These are phyloP conservation scores for Lottia gigantea DNA, from an alignment of 2,888 invertebrate species.

Conservation along the genomic window DNA sequence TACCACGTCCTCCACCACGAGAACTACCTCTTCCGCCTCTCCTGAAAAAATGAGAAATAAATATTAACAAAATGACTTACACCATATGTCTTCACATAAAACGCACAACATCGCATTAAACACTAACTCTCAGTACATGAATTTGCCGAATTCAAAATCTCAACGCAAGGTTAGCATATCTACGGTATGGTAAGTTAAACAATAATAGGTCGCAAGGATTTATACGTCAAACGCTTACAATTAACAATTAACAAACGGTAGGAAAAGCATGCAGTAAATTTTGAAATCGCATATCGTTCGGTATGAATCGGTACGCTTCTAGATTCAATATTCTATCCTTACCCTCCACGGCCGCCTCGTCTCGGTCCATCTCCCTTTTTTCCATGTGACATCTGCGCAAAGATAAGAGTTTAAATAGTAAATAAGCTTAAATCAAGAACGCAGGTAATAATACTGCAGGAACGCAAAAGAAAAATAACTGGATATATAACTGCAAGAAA, in stretches of 20 bases:
- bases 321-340: constrained; percentile 8
- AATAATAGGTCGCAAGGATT: neutral
- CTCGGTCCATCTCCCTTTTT: constrained; percentile 31
- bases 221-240: too few relatives aligned
- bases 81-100: neutral
- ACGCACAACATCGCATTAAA: neutral
- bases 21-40: constrained; percentile 15
- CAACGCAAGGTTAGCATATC: neutral
- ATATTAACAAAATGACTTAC: neutral
- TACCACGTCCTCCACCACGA: constrained; percentile 12
- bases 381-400: constrained; percentile 53
- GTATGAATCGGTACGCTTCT: too few relatives aligned
- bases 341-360: constrained; percentile 35
- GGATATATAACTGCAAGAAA: too few relatives aligned
- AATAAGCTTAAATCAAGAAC: neutral
- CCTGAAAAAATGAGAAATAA: constrained; percentile 9
- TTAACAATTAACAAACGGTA: too few relatives aligned
- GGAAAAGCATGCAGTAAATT: constrained; percentile 4
- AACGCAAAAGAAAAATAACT: too few relatives aligned
- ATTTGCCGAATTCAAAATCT: neutral
- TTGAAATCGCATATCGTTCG: neutral
- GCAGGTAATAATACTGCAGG: too few relatives aligned
- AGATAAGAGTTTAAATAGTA: constrained; percentile 14
- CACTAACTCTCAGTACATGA: neutral
- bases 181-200: neutral